A percentile compares a stretch with the other conserved stretches of the same genome.
These are phyloP conservation scores for Gastrophryne carolinensis DNA, from an alignment of 2,797 vertebrate genomes.

Conservation along the genomic window DNA sequence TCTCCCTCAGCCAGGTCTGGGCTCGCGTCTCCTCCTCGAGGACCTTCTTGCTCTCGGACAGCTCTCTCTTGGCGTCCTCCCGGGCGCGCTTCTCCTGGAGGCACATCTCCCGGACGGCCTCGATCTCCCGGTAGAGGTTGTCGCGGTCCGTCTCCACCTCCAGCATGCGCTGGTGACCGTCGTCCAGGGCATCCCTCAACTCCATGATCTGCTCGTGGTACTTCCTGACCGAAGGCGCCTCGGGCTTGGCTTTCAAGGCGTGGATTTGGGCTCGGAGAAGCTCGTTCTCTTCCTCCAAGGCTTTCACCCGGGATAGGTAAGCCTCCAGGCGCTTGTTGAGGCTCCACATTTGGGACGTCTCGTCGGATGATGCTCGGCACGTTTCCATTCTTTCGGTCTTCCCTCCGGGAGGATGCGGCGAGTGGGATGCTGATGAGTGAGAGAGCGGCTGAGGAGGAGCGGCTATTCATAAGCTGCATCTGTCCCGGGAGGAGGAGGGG, in stretches of 20 bases:
- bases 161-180: slow-evolving; percentile 75
- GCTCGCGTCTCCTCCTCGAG: slow-evolving; percentile 81
- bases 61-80: slow-evolving; percentile 64
- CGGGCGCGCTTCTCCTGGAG: slow-evolving; percentile 72
- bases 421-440: not conserved
- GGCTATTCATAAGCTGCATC: slow-evolving; percentile 70
- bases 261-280: slow-evolving; percentile 72
- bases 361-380: slow-evolving; percentile 64
- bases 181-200: slow-evolving; percentile 71
- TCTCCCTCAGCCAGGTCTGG: slow-evolving; percentile 79
- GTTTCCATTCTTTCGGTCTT: slow-evolving; percentile 56
- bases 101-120: slow-evolving; percentile 68
- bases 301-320: slow-evolving; percentile 84
- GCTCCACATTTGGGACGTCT: slow-evolving; percentile 87
- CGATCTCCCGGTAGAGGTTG: slow-evolving; percentile 72
- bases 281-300: slow-evolving; percentile 86
- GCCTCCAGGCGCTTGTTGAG: slow-evolving; percentile 87
- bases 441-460: slow-evolving; percentile 55
- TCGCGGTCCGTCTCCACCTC: slow-evolving; percentile 75
- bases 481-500: slow-evolving; percentile 55
- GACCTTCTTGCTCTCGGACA: slow-evolving; percentile 68
- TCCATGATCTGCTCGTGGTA: slow-evolving; percentile 75
- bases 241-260: slow-evolving; percentile 57
- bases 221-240: slow-evolving; percentile 55
- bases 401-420: slow-evolving; percentile 18